These are phyloP conservation scores for Phortica okadai DNA, from an alignment of 2,888 invertebrate genomes.

Conservation along the genomic window DNA sequence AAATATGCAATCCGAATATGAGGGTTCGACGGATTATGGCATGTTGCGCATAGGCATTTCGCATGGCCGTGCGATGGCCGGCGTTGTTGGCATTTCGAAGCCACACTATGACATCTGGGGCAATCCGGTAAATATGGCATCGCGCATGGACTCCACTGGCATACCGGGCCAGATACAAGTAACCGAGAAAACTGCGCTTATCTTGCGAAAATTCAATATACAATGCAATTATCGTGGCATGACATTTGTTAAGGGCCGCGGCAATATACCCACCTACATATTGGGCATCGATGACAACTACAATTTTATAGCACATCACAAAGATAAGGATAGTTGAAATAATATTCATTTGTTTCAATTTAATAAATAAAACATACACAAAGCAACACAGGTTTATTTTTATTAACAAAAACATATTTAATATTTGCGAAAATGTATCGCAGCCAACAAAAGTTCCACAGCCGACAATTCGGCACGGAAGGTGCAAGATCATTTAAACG, in stretches of 20 bases:
- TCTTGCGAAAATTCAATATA: constrained; percentile 83
- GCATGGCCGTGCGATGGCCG: constrained; percentile 93
- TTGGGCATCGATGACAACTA: constrained; percentile 82
- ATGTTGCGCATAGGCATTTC: constrained; percentile 83
- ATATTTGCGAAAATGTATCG: not conserved
- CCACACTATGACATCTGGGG: constrained; percentile 98
- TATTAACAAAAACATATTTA: not conserved
- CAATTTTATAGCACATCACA: constrained; percentile 75
- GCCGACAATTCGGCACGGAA: too few species aligned
- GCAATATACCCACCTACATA: constrained; percentile 84
- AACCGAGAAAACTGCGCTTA: constrained; percentile 84
- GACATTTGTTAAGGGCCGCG: constrained; percentile 84
- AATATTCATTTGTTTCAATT: not conserved
- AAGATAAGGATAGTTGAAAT: not conserved
- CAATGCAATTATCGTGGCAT: constrained; percentile 83
- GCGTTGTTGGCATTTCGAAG: constrained; percentile 95
- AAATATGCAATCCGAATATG: constrained; percentile 78
- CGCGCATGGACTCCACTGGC: constrained; percentile 96
- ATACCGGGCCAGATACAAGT: constrained; percentile 87
- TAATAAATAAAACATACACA: not conserved
- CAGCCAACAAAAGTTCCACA: not conserved
- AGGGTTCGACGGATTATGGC: constrained; percentile 69
- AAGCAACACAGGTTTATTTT: not conserved
- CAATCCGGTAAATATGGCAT: constrained; percentile 96
- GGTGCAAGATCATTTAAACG: not conserved